Evolutionary conservation across 2,888 invertebrate genomes (phyloP), one percentile per base, ranked within the genome.

Genomic region (Troides oblongomaculatus): DNA sequence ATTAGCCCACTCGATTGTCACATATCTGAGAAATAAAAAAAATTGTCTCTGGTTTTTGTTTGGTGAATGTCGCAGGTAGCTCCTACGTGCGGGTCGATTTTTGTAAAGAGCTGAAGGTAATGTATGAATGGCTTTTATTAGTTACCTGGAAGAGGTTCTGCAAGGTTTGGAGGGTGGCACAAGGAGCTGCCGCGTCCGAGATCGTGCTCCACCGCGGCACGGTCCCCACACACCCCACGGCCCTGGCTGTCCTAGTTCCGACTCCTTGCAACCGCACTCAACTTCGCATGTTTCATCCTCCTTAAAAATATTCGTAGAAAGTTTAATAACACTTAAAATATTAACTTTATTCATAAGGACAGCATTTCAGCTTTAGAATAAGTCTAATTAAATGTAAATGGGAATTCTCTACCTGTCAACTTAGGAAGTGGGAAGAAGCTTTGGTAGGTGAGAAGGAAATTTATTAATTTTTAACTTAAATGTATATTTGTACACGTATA

Each of bases 1-100:
- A 82, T 92, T 92, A 14, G 89, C 86, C 92, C 92, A 91, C 71
- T 91, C 89, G 73, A 92, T 91, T 0, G 90, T 90, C 72, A 92
- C 87, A 75, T 85, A 90, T 83, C 92, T 91, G 73, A 12, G 36
- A 17, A 59, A 57, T 10, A 21, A 36, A 3, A 12, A 58, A 58
- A 46, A 7, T 6, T 46, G 14, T 50, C 50, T 50, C 18, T 10
- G 0, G 7, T 39, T 1, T 39, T 39, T 39, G 39, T 39, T 10
- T 39, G 10, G 10, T 10, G 10, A 39, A 10, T 1, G 39, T 39
- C 7, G 8, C 39, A 10, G 7, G 39, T 10, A 39, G 39, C 10
- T 39, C 1, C 10, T 39, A 8, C 7, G 8, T 39, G 39, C 10
- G 39, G 39, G 39, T 8, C 39, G 39, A 10, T 39, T 6, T 6